These are phyloP conservation scores for Candidula unifasciata DNA, from an alignment of 2,888 invertebrate species.

Conservation along the genomic window DNA sequence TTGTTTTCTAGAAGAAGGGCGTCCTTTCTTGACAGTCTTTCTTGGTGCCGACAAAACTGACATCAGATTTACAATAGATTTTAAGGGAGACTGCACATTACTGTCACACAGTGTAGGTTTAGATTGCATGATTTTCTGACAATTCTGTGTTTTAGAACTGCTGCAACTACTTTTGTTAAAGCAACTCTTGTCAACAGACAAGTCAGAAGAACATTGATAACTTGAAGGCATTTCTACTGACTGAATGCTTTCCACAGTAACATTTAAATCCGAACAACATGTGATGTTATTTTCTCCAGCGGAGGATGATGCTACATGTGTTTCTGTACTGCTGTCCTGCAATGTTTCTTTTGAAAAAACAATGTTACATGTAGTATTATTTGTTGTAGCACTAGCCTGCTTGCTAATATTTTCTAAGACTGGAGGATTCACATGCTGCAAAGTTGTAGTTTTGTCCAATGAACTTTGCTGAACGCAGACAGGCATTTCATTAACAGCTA, in stretches of 20 bases:
- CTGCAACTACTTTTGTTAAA: not conserved
- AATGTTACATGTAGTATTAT: not conserved
- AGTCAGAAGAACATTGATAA: not conserved
- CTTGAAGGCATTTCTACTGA: not conserved
- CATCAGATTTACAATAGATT: not conserved
- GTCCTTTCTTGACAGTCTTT: conserved; percentile 38
- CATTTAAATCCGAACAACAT: not conserved
- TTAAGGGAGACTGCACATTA: not conserved
- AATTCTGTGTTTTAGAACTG: not conserved
- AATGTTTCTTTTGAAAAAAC: too few relatives aligned
- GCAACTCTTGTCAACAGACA: not conserved
- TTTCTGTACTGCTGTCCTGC: not conserved
- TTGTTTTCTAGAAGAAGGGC: conserved; percentile 46
- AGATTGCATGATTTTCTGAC: not conserved
- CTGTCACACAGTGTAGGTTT: not conserved
- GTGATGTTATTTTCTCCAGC: not conserved
- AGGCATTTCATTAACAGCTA: too few relatives aligned
- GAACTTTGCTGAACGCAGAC: not conserved
- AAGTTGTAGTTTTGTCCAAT: not conserved
- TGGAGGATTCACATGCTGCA: not conserved
- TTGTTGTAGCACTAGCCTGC: not conserved
- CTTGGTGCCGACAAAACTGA: conserved; percentile 32
- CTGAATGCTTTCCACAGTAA: not conserved
- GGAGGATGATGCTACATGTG: not conserved
- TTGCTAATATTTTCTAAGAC: not conserved